Evolutionary conservation across 2,888 invertebrate genomes (phyloP).

Genomic region (Dolichomitus sp.): DNA sequence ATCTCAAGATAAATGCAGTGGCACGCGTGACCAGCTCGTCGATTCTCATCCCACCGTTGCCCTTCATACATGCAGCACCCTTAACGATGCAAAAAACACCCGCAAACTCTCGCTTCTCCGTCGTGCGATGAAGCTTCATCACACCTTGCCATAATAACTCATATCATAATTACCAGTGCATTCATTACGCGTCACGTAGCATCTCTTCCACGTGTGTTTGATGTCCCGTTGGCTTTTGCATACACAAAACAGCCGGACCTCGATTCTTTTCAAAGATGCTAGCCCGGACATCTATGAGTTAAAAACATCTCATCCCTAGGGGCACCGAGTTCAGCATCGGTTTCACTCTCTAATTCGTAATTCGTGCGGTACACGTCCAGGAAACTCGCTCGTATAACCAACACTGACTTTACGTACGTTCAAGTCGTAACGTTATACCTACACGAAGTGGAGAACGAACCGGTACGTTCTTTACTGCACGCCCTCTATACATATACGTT

Average conservation of each 20-base stretch:
- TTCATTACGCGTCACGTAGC: conserved; percentile 73
- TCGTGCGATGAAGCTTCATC: conserved; percentile 12
- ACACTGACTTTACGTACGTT: conserved; percentile 14
- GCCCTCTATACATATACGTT: neutral
- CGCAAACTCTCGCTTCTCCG: conserved; percentile 16
- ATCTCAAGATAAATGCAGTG: conserved; percentile 65
- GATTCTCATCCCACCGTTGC: conserved; percentile 51
- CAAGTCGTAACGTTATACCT: conserved; percentile 45
- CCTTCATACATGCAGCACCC: conserved; percentile 40
- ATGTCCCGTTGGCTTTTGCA: conserved; percentile 35
- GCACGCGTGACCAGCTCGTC: conserved; percentile 67
- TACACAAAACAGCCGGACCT: conserved; percentile 14
- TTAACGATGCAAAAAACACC: conserved; percentile 53
- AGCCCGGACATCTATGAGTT: neutral
- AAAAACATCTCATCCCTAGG: conserved; percentile 10
- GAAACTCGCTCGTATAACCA: conserved; percentile 44
- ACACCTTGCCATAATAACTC: conserved; percentile 70
- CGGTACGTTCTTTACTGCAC: conserved; percentile 16
- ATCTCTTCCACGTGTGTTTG: conserved; percentile 59
- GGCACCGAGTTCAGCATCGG: conserved; percentile 2
- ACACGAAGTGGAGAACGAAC: conserved; percentile 30
- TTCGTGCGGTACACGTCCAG: conserved; percentile 24
- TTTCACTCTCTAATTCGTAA: conserved; percentile 48
- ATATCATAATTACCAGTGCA: conserved; percentile 70
- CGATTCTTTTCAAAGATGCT: conserved; percentile 14